phyloP scores from a whole-genome alignment of 2,113 vertebrate genomes.

The Pelvicachromis taeniatus region DNA sequence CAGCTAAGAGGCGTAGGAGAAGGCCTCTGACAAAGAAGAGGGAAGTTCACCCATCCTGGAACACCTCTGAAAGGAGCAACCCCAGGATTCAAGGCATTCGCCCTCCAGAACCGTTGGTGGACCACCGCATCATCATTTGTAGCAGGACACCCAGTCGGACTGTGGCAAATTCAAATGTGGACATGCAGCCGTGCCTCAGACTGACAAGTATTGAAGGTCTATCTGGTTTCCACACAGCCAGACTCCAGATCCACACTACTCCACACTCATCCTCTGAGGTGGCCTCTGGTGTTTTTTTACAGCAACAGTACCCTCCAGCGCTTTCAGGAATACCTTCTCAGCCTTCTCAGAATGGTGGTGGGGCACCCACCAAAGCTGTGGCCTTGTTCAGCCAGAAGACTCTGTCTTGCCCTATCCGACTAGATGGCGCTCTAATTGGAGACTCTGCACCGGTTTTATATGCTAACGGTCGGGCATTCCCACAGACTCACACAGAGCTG shows the following conservation, averaged over 20 bases:
- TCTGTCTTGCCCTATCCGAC: constrained; percentile 56
- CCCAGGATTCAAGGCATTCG: constrained; percentile 64
- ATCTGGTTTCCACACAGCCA: constrained; percentile 62
- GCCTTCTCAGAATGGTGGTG: constrained; percentile 61
- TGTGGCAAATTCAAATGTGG: background rate
- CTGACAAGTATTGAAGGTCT: constrained; percentile 62
- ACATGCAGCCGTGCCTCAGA: constrained; percentile 53
- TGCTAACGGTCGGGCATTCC: constrained; percentile 41
- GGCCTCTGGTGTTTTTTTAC: background rate
- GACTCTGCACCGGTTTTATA: constrained; percentile 64
- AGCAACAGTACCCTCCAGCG: constrained; percentile 25
- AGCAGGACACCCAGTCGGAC: constrained; percentile 14
- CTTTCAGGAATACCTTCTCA: constrained; percentile 69
- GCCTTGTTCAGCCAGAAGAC: constrained; percentile 69
- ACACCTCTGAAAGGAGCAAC: constrained; percentile 1
- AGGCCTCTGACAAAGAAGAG: constrained; percentile 42
- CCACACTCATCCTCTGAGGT: constrained; percentile 34
- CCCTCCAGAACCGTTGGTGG: constrained; percentile 42
- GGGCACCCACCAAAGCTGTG: constrained; percentile 56
- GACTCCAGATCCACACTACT: constrained; percentile 62
- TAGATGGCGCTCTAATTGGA: constrained; percentile 64
- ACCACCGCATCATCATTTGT: constrained; percentile 2
- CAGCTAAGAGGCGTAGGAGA: constrained; percentile 46
- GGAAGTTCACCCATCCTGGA: constrained; percentile 70
- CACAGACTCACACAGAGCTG: constrained; percentile 58